Evolutionary conservation across 1,140 invertebrate genomes (phyloP), one percentile per base, ranked within the genome.

Genomic region (Chironomus tepperi): DNA sequence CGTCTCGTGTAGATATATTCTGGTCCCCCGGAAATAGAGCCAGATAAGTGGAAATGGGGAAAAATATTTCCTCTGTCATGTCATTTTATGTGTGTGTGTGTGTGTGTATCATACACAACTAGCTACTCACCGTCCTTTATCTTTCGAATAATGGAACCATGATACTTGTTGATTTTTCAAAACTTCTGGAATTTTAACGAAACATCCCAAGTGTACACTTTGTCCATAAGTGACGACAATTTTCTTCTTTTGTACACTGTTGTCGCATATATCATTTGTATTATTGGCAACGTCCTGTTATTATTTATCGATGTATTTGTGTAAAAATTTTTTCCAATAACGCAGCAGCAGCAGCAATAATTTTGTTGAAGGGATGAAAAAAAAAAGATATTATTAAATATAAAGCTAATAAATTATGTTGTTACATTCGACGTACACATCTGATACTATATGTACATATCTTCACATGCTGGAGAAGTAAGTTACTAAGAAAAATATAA

Each of bases 281-380:
- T 87, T 86, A 79, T 91, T 91, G 65, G 88, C 88, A 34, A 91
- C 90, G 79, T 92, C 90, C 84, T 91, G 86, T n/a, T n/a, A n/a
- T n/a, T n/a, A n/a, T 64, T 12, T 57, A n/a, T 57, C 15, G 3
- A n/a, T n/a, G 47, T 57, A 57, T 57, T 12, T 57, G 47, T 57
- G n/a, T n/a, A n/a, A 5, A 57, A 34, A 12, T 47, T 47, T 47
- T 47, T 47, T 47, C 24, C 24, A 34, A 34, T 34, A 34, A 2
- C 24, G 24, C 24, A 34, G 24, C 24, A 34, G 24, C 24, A 34
- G 5, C 24, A 34, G 24, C 24, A 34, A 34, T 34, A 34, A n/a
- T 34, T 34, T 34, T 5, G 24, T 87, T 78, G 6, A 87, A 76
- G 12, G 79, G 79, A 75, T n/a, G 77, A 77, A 43, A 74, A 64